These are phyloP conservation scores for Aselliscus stoliczkanus DNA, from an alignment of 2,797 vertebrate genomes.

Conservation along the genomic window DNA sequence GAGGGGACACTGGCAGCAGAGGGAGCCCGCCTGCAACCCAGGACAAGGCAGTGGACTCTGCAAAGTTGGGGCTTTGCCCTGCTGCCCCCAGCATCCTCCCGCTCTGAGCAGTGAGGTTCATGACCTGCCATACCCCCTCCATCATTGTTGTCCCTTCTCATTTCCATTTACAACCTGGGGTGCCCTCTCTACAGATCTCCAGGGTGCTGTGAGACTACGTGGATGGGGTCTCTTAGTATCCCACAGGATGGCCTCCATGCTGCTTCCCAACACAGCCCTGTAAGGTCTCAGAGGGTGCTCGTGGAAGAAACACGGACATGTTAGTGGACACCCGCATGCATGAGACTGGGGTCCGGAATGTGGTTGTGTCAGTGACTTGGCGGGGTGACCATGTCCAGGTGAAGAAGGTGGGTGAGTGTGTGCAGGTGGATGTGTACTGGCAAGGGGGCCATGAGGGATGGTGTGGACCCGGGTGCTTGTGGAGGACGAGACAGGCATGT, in stretches of 20 bases:
- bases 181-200: background rate
- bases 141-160: background rate
- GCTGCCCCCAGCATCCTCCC: accelerated
- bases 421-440: background rate
- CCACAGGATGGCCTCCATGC: background rate
- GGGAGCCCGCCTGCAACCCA: background rate
- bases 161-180: background rate
- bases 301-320: background rate
- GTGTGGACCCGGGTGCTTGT: background rate
- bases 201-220: background rate
- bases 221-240: background rate
- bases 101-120: background rate
- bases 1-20: background rate
- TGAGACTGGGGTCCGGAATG: no score
- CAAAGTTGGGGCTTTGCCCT: no score
- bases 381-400: background rate
- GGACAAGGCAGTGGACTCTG: background rate
- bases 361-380: background rate
- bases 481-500: background rate
- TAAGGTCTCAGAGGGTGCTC: background rate
- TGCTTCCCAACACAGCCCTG: background rate
- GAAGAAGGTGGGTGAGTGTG: background rate
- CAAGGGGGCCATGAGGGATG: background rate
- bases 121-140: background rate
- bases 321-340: background rate